Percentiles rank a stretch among this genome's conserved stretches.
Evolutionary conservation across 2,797 vertebrate genomes (phyloP).

Genomic region (Threskiornis aethiopicus): DNA sequence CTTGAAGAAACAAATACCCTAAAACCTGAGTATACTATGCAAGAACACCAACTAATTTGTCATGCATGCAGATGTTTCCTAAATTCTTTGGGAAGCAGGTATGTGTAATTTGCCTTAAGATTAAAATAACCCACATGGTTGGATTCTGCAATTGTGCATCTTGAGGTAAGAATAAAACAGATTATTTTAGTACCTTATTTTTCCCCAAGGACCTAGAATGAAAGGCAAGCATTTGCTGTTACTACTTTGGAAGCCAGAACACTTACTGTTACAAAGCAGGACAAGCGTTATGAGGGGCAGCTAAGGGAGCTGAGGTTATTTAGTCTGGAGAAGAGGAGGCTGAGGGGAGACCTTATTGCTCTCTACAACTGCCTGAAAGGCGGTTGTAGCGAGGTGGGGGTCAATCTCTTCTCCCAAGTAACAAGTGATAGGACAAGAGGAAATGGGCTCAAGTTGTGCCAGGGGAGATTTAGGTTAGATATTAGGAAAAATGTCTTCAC

Average conservation of each 20-base stretch:
- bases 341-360: no score
- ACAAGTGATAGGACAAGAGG: no score
- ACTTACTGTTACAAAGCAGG: background rate
- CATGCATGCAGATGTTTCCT: background rate
- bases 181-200: background rate
- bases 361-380: no score
- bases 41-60: background rate
- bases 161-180: background rate
- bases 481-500: no score
- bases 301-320: no score
- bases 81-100: background rate
- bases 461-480: no score
- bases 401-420: no score
- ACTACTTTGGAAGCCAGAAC: background rate
- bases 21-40: fast-evolving
- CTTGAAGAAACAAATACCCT: background rate
- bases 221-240: background rate
- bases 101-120: background rate
- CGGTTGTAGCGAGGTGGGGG: no score
- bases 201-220: background rate
- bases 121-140: background rate
- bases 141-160: background rate
- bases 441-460: no score
- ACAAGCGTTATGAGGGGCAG: no score
- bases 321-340: no score